Conservation (phyloP, 1,140 invertebrate genomes). For the Mizuhopecten yessoensis region DNA sequence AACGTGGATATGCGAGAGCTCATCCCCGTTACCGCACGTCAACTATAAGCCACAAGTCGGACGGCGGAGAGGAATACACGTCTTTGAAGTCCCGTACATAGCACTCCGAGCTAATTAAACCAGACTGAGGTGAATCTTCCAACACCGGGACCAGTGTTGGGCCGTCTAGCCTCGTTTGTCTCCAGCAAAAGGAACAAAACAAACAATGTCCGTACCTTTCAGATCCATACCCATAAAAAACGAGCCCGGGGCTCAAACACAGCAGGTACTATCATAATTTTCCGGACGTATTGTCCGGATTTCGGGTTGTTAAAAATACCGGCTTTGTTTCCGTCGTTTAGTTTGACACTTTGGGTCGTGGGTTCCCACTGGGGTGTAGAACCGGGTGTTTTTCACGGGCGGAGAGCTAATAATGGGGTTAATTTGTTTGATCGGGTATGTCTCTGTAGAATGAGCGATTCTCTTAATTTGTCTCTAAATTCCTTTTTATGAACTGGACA, state of each 20-base stretch:
- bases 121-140: not conserved
- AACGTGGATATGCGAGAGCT: not conserved
- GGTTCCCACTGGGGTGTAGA: not conserved
- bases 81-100: slow-evolving; percentile 10
- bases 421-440: slow-evolving; percentile 34
- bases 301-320: slow-evolving; percentile 33
- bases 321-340: slow-evolving; percentile 24
- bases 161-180: slow-evolving; percentile 36
- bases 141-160: not conserved
- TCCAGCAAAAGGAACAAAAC: not conserved
- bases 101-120: slow-evolving; percentile 20
- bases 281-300: slow-evolving; percentile 30
- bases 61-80: not conserved
- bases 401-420: slow-evolving; percentile 30
- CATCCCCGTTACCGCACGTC: not conserved
- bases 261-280: slow-evolving; percentile 20
- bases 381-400: slow-evolving; percentile 30
- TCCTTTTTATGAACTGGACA: slow-evolving; percentile 34
- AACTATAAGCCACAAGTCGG: not conserved
- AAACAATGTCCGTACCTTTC: slow-evolving; percentile 25
- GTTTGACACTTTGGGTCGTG: slow-evolving; percentile 31
- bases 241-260: slow-evolving; percentile 1
- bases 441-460: not conserved
- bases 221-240: slow-evolving; percentile 34
- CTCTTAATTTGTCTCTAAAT: slow-evolving; percentile 35